phyloP scores from a whole-genome alignment of 2,797 vertebrate genomes.

The Aselliscus stoliczkanus region DNA sequence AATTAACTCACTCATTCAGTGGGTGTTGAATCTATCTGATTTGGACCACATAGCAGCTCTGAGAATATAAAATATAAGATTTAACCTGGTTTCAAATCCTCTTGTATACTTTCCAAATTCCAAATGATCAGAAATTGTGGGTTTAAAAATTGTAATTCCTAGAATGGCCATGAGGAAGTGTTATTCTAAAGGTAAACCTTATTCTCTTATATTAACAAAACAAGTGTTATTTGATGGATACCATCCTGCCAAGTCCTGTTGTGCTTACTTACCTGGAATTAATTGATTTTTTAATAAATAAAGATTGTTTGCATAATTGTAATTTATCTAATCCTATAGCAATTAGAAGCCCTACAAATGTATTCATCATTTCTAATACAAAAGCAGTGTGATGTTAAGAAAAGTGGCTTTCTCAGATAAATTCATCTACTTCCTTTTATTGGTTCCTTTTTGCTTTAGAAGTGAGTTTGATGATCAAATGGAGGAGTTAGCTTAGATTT shows the following conservation, averaged over 20 bases:
- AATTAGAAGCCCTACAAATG: background rate
- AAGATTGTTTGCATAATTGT: background rate
- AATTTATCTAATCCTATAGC: background rate
- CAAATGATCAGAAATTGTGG: background rate
- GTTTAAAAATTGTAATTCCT: background rate
- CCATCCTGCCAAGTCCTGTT: background rate
- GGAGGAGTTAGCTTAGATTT: background rate
- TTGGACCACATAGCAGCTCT: background rate
- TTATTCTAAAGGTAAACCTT: background rate
- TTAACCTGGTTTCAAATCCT: background rate
- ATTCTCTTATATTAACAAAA: background rate
- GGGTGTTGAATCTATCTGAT: background rate
- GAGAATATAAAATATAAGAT: background rate
- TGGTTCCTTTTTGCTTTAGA: background rate
- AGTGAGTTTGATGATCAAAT: background rate
- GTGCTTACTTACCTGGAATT: background rate
- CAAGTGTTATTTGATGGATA: background rate
- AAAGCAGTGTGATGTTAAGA: background rate
- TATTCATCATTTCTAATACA: background rate
- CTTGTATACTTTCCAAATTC: background rate
- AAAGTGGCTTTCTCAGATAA: background rate
- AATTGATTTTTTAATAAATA: slow-evolving; percentile 19
- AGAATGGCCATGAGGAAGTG: background rate
- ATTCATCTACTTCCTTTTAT: background rate
- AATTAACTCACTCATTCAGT: background rate